phyloP scores from a whole-genome alignment of 2,113 vertebrate genomes.

The Xiphorhynchus elegans region DNA sequence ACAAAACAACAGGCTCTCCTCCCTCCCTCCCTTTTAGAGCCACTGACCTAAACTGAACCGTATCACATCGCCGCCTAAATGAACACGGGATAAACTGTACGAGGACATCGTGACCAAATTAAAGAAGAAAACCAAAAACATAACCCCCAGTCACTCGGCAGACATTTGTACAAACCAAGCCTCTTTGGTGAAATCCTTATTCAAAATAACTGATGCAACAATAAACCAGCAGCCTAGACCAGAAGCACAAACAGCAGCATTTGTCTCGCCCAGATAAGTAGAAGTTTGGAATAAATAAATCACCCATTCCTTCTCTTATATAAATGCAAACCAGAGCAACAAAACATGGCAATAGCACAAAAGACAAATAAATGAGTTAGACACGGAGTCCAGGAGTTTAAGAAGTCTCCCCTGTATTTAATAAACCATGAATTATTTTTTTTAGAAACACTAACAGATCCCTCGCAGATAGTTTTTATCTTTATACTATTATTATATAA shows the following conservation, averaged over 20 bases:
- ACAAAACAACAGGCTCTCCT: neutral
- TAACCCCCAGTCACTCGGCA: neutral
- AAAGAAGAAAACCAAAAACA: neutral
- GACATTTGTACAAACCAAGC: neutral
- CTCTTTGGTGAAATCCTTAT: slow-evolving; percentile 12
- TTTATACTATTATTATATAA: slow-evolving; percentile 37
- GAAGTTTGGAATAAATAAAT: slow-evolving; percentile 61
- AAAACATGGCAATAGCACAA: neutral
- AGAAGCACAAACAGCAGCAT: slow-evolving; percentile 54
- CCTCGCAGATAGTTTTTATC: slow-evolving; percentile 34
- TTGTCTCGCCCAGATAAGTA: slow-evolving; percentile 47
- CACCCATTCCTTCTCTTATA: neutral
- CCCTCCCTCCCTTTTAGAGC: neutral
- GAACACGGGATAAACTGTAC: neutral
- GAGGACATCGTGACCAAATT: fast-evolving
- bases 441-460: slow-evolving; percentile 62
- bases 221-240: slow-evolving; percentile 67
- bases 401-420: slow-evolving; percentile 67
- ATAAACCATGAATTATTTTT: slow-evolving; percentile 58
- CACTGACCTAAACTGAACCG: neutral
- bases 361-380: slow-evolving; percentile 52
- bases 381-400: slow-evolving; percentile 41
- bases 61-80: neutral
- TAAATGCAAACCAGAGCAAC: slow-evolving; percentile 44
- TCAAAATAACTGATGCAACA: slow-evolving; percentile 51